A percentile compares a stretch with the other conserved stretches of the same genome.
Evolutionary conservation across 1,140 invertebrate genomes (phyloP).

Genomic region (Radopholus similis): DNA sequence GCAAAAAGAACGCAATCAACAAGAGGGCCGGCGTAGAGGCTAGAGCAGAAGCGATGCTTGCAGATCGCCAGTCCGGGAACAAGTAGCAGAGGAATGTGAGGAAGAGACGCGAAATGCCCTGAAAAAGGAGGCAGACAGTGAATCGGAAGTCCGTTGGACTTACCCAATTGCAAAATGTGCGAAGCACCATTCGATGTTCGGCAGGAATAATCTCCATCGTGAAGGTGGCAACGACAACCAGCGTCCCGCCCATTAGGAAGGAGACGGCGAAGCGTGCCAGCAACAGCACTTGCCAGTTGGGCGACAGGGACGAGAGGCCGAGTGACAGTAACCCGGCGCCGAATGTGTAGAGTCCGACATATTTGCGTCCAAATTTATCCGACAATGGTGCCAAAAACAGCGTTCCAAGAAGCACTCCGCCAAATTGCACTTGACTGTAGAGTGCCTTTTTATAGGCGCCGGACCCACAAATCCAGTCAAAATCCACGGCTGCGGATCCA

Average conservation of each 20-base stretch:
- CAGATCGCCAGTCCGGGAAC: slow-evolving; percentile 54
- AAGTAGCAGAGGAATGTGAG: slow-evolving; percentile 54
- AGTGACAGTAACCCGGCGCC: neutral
- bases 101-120: slow-evolving; percentile 52
- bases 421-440: slow-evolving; percentile 20
- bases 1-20: slow-evolving; percentile 55
- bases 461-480: slow-evolving; percentile 19
- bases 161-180: slow-evolving; percentile 60
- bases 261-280: slow-evolving; percentile 27
- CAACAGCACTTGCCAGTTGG: slow-evolving; percentile 45
- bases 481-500: slow-evolving; percentile 17
- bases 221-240: slow-evolving; percentile 36
- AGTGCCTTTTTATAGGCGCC: slow-evolving; percentile 11
- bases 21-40: slow-evolving; percentile 50
- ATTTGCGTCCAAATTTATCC: slow-evolving; percentile 22
- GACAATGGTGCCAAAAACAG: slow-evolving; percentile 2
- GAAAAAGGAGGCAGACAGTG: neutral
- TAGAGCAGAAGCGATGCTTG: slow-evolving; percentile 53
- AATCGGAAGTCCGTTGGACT: neutral
- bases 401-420: slow-evolving; percentile 23
- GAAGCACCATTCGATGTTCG: slow-evolving; percentile 49
- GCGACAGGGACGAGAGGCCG: slow-evolving; percentile 14
- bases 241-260: slow-evolving; percentile 46
- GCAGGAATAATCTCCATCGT: slow-evolving; percentile 28
- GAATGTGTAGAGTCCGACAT: neutral